Evolutionary conservation across 2,797 vertebrate species (phyloP), one percentile per base, ranked within the genome.

Genomic region (Gymnoscopelus braueri): DNA sequence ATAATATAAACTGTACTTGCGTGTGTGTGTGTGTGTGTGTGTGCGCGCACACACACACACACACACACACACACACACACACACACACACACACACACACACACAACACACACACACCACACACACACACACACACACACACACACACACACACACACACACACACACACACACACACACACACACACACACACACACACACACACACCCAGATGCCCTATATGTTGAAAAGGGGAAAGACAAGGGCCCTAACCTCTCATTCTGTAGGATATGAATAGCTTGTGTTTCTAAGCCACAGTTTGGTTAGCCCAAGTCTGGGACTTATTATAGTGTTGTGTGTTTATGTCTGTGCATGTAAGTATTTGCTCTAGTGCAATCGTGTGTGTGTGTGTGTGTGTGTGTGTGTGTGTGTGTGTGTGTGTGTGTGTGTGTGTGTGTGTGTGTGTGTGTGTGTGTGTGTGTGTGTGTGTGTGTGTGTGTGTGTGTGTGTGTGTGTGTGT

Each of bases 221-320:
- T 79, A 78, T 84, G 81, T 75, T 75, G 52, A 80, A 81, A 70
- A 84, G 75, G 51, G 75, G 86, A 88, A 87, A 80, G 71, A 78
- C 86, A 80, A 24, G 57, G 80, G 85, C 81, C 81, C 77, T 79
- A 93, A 91, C 89, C 91, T 89, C 91, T 95, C 92, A 94, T 93
- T 94, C 91, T 87, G 83, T 62, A 72, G 91, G 92, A 93, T 94
- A 94, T 92, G 93, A 94, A 95, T 94, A 94, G 92, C 91, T 89
- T 83, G 87, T 77, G 89, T 90, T 91, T 89, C 58, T 82, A 44
- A 91, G 90, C 92, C 93, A 71, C 94, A 92, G 86, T 85, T 90
- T 24, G 88, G 92, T 93, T 90, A 85, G 93, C 78, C 90, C 84
- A 59, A 83, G 92, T 93, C 93, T 94, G 93, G 89, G 89, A 92